phyloP scores from a whole-genome alignment of 92 coral and sea anemone genomes.

The Palythoa grandis region DNA sequence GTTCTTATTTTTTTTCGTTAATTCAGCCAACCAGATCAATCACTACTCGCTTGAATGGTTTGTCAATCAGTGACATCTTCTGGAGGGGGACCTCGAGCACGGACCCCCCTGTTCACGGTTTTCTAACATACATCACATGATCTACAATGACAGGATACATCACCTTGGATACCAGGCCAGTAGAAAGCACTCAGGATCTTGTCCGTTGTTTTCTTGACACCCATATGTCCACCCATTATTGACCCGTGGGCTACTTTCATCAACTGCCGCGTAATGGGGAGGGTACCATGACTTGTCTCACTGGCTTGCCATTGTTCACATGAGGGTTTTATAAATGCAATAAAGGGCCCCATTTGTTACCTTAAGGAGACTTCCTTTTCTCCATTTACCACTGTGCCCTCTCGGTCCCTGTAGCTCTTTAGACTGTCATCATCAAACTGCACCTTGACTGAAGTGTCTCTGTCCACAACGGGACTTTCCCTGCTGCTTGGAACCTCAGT shows the following conservation, averaged over 20 bases:
- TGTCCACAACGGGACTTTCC: constrained; percentile 2
- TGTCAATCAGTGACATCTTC: no score
- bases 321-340: constrained; percentile 32
- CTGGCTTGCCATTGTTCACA: constrained; percentile 36
- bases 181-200: no score
- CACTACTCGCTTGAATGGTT: no score
- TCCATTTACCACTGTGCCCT: not conserved
- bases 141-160: no score
- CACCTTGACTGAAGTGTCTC: constrained; percentile 27
- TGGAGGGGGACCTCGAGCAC: no score
- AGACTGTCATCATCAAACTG: not conserved
- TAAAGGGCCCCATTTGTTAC: constrained; percentile 42
- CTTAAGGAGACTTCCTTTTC: constrained; percentile 21
- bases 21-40: no score
- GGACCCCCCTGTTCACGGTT: no score
- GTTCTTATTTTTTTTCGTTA: no score
- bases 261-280: no score
- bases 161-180: no score
- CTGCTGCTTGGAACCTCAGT: constrained; percentile 7
- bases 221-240: constrained; percentile 60
- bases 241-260: constrained; percentile 59
- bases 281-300: no score
- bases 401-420: not conserved
- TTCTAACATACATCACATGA: no score
- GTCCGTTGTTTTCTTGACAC: constrained; percentile 49